Conservation (phyloP, 1,140 invertebrate genomes). For the Leptonema lineaticorne region DNA sequence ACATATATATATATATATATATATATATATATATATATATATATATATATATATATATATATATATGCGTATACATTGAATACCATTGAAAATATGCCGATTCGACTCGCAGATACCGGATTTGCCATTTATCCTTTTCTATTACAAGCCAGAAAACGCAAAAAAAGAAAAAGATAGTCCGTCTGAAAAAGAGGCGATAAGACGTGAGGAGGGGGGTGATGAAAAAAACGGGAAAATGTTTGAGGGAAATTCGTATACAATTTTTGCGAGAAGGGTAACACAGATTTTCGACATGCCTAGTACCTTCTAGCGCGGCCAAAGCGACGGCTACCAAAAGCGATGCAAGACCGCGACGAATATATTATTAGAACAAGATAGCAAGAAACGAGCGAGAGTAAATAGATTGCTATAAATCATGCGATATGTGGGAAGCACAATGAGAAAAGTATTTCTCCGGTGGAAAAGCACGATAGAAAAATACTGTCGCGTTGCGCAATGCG, state of each 20-base stretch:
- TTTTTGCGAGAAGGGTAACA: background rate
- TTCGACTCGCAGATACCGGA: slow-evolving; percentile 16
- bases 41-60: no score
- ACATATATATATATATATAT: no score
- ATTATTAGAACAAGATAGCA: no score
- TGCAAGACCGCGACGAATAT: no score
- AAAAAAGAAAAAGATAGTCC: slow-evolving; percentile 27
- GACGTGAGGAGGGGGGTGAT: no score
- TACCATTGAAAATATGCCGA: slow-evolving; percentile 33
- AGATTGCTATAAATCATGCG: slow-evolving; percentile 34
- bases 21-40: no score
- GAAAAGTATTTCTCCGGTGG: slow-evolving; percentile 23
- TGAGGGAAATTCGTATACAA: background rate
- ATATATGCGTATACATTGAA: slow-evolving; percentile 23
- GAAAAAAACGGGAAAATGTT: no score
- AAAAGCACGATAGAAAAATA: background rate
- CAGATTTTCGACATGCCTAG: background rate
- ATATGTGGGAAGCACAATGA: slow-evolving; percentile 33
- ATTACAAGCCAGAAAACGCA: slow-evolving; percentile 13
- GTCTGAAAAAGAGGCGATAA: no score
- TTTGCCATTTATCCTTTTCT: slow-evolving; percentile 5
- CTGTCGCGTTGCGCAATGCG: background rate
- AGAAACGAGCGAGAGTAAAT: slow-evolving; percentile 1
- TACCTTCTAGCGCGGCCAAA: no score
- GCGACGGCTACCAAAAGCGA: no score